These are phyloP conservation scores for Danio choprae DNA, from an alignment of 2,797 vertebrate species.

Conservation along the genomic window DNA sequence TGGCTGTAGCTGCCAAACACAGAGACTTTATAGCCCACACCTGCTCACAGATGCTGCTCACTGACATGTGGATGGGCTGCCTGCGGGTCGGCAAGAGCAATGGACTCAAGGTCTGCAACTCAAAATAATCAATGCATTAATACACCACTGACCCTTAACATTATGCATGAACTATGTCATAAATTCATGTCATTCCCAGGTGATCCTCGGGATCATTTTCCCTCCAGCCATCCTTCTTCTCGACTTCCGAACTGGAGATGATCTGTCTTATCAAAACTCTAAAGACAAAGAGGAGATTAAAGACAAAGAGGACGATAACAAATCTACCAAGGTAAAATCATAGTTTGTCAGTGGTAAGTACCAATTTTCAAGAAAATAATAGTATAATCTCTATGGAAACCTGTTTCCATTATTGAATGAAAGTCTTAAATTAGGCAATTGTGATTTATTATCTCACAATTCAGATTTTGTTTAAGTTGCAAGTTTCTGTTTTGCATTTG, in stretches of 20 bases:
- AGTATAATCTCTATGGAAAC: not conserved
- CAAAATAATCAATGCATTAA: not conserved
- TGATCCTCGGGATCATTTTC: conserved; percentile 93
- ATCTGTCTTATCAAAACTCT: conserved; percentile 85
- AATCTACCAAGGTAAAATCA: conserved; percentile 75
- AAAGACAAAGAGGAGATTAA: conserved; percentile 84
- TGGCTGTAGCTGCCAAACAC: conserved; percentile 96
- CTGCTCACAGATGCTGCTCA: conserved; percentile 97
- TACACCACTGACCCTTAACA: not conserved
- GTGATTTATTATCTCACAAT: too few species aligned
- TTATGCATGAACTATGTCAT: not conserved
- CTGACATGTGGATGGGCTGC: conserved; percentile 99
- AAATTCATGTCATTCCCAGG: conserved; percentile 71
- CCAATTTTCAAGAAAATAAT: too few species aligned
- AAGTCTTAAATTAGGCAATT: too few species aligned
- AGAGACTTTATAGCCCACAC: conserved; percentile 98
- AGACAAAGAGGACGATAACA: conserved; percentile 90
- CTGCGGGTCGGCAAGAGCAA: conserved; percentile 93
- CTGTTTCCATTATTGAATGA: too few species aligned
- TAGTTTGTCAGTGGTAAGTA: not conserved
- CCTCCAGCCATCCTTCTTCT: conserved; percentile 92
- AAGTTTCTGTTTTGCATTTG: too few species aligned
- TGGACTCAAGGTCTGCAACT: conserved; percentile 87
- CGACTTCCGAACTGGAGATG: conserved; percentile 91
- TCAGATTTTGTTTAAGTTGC: too few species aligned